A percentile compares a stretch with the other conserved stretches of the same genome.
Conservation (phyloP, 2,797 vertebrate genomes). For the Eulemur coronatus region DNA sequence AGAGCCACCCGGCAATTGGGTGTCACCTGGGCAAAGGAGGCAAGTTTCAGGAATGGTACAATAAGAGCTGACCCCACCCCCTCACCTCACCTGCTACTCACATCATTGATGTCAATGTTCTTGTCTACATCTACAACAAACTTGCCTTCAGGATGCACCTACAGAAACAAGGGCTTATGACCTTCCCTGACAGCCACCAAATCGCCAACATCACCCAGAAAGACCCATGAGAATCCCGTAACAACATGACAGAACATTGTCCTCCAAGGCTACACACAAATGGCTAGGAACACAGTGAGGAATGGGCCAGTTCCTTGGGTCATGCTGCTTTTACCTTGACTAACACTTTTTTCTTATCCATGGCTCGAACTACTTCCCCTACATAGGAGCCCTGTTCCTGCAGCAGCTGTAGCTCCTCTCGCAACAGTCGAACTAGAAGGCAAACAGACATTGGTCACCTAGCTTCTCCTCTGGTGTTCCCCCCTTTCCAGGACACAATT, state of each 20-base stretch:
- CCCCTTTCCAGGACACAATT: not conserved
- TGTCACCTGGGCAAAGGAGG: constrained; percentile 90
- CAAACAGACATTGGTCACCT: not conserved
- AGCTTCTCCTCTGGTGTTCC: not conserved
- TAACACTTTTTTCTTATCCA: constrained; percentile 99
- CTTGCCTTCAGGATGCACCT: constrained; percentile 99
- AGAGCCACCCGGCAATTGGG: constrained; percentile 97
- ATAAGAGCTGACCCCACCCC: not conserved
- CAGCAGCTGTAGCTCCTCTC: constrained; percentile 97
- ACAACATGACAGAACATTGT: not conserved
- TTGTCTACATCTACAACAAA: constrained; percentile 99
- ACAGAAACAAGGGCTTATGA: constrained; percentile 23
- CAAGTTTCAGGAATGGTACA: not conserved
- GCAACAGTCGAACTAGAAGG: constrained; percentile 92
- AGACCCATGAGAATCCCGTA: not conserved
- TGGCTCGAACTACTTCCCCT: constrained; percentile 97
- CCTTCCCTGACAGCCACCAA: not conserved
- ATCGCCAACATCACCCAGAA: not conserved
- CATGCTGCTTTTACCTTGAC: constrained; percentile 90
- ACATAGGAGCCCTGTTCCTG: constrained; percentile 99
- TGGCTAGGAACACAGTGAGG: too few species aligned
- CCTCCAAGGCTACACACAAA: not conserved
- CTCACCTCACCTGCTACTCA: constrained; percentile 83
- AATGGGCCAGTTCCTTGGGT: not conserved
- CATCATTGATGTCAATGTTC: constrained; percentile 99